phyloP scores from a whole-genome alignment of 2,113 vertebrate genomes.

The Furnarius figulus region DNA sequence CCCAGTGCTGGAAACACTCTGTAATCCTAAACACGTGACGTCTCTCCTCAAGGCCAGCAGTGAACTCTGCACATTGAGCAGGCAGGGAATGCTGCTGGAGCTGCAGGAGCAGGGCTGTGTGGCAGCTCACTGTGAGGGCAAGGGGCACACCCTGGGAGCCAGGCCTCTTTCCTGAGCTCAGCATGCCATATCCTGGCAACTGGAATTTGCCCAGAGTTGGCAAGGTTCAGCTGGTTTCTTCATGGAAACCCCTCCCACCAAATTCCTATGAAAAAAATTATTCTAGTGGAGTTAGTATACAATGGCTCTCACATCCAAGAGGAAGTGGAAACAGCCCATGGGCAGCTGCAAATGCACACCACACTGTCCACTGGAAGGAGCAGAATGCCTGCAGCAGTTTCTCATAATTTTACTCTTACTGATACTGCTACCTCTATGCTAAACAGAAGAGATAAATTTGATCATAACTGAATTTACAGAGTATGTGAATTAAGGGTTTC shows the following conservation, averaged over 20 bases:
- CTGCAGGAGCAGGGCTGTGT: neutral
- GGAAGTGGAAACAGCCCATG: neutral
- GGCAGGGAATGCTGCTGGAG: neutral
- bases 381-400: neutral
- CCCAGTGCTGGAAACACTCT: neutral
- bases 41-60: neutral
- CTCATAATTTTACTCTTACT: neutral
- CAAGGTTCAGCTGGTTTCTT: neutral
- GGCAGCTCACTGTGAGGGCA: neutral
- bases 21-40: accelerated
- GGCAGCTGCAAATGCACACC: neutral
- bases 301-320: accelerated
- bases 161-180: neutral
- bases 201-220: neutral
- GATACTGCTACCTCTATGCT: neutral
- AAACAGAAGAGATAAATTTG: neutral
- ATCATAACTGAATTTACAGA: neutral
- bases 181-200: neutral
- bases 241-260: neutral
- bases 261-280: neutral
- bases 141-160: accelerated
- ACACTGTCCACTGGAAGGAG: neutral
- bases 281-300: neutral
- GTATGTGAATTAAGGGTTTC: neutral
- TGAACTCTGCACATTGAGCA: accelerated